Base-by-base conservation (phyloP, 2,113 vertebrate genomes). In the Pholis gunnellus region DNA sequence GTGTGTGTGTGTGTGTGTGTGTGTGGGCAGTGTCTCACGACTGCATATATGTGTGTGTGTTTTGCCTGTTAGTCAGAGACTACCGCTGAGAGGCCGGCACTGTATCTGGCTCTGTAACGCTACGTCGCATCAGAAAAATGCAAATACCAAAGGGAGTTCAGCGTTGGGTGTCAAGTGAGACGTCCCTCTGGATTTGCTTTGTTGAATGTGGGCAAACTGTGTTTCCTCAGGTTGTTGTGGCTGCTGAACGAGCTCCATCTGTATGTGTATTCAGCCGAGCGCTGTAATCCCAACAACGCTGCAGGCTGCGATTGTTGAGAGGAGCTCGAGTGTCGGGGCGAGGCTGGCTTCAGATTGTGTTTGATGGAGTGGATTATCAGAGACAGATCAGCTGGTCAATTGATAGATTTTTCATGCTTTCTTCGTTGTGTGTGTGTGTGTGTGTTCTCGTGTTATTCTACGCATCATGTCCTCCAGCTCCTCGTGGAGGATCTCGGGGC, bases 191-290 rank as follows among this genome's bases (percentile, higher is more conserved):
- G 67, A 38, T 27, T 44, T 1, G 11, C 8, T 2, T 46, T 0
- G 42, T 31, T 18, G 10, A 22, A 2, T 61, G 66, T 71, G 81
- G 74, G 70, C 70, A 48, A 78, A 65, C 29, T 20, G 72, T 0
- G 54, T 81, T 64, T 76, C 83, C 79, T 79, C 80, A 59, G 84
- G 88, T 87, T 90, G 87, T 86, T 88, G 83, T 75, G 38, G 75
- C 70, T 80, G 75, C 63, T 88, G 80, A 90, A 79, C 76, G 78
- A 87, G 85, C 79, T 72, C 57, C 89, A 79, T 86, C 88, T 92
- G 90, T 56, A 1, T 84, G 88, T 84, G 66, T 92, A 4, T 87
- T 68, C 57, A 78, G 79, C 77, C 63, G 9, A 42, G 75, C 38
- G 13, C n/a, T 3, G 54, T 63, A 73, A 64, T 88, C 89, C 77